Evolutionary conservation across 2,113 vertebrate species (phyloP), one percentile per base, ranked within the genome.

Genomic region (Nycticorax nycticorax): DNA sequence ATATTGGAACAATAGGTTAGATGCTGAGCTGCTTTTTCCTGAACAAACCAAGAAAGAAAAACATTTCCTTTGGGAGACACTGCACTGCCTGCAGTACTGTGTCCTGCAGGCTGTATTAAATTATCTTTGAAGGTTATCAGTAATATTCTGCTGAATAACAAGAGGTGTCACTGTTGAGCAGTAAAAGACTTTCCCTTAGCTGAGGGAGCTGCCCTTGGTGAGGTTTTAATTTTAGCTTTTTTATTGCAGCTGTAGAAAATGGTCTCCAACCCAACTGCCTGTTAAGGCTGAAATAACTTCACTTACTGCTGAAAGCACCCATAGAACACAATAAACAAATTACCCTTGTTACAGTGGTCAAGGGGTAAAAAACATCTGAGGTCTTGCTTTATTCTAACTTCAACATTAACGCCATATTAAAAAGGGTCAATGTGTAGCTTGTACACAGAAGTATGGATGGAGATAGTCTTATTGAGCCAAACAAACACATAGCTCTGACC

Each of bases 81-180:
- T 28, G 23, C 73, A 56, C 83, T 79, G 84, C 72, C 78, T 95
- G 69, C 74, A 78, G 69, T 84, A 62, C 17, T 89, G 75, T 67
- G 91, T 95, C 91, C 76, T 79, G 85, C 69, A 91, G 76, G 59
- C 71, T 79, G 35, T 83, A 95, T 94, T 86, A 79, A 82, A 77
- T 91, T 88, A 56, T 95, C 90, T 95, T 93, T 92, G 81, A 94
- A 97, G 50, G 76, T 96, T 95, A 90, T 96, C 90, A 93, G 89
- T 88, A 91, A 95, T 78, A 93, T 85, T 92, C 63, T 69, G n/a
- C 67, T 68, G 78, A 93, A 91, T 91, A 96, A 89, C 97, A 95
- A 95, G 73, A 94, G 97, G 85, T 96, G 96, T 98, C 95, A 96
- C 93, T 96, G 86, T 93, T 94, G 89, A 98, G 92, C 86, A 96